phyloP scores from a whole-genome alignment of 2,888 invertebrate genomes.

The Dryobotodes eremita region DNA sequence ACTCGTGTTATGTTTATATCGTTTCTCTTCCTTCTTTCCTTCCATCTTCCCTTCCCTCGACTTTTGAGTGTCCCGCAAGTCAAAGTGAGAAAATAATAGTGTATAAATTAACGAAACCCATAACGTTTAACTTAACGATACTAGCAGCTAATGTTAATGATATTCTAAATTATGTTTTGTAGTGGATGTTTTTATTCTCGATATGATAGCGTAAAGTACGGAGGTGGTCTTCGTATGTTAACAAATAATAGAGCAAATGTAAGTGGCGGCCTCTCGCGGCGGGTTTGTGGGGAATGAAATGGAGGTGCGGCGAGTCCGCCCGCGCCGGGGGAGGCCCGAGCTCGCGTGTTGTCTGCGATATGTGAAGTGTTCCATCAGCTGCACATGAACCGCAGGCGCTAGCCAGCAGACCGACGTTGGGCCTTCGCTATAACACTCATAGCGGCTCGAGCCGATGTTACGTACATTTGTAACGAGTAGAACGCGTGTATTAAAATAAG shows the following conservation, averaged over 20 bases:
- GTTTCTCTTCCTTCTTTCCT: conserved; percentile 41
- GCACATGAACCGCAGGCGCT: conserved; percentile 8
- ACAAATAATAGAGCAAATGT: conserved; percentile 66
- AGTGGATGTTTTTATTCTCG: conserved; percentile 85
- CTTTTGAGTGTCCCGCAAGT: conserved; percentile 78
- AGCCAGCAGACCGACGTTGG: conserved; percentile 67
- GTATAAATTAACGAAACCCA: conserved; percentile 74
- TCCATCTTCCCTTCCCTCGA: conserved; percentile 43
- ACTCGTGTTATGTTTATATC: conserved; percentile 51
- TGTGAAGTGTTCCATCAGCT: neutral
- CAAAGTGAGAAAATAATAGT: conserved; percentile 79
- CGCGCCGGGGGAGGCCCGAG: conserved; percentile 14
- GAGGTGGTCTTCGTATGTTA: conserved; percentile 68
- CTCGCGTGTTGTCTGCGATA: conserved; percentile 22
- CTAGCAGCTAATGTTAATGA: conserved; percentile 75
- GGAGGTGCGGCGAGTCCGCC: neutral
- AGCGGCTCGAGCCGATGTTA: conserved; percentile 72
- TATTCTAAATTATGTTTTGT: conserved; percentile 88
- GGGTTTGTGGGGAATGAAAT: conserved; percentile 6
- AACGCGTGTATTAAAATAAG: conserved; percentile 83
- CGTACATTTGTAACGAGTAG: conserved; percentile 81
- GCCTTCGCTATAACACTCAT: conserved; percentile 74
- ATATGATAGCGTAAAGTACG: conserved; percentile 74
- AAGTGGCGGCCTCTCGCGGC: conserved; percentile 51
- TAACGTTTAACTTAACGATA: conserved; percentile 69